Conservation (phyloP, 1,140 invertebrate species). For the Drosophila kikkawai region DNA sequence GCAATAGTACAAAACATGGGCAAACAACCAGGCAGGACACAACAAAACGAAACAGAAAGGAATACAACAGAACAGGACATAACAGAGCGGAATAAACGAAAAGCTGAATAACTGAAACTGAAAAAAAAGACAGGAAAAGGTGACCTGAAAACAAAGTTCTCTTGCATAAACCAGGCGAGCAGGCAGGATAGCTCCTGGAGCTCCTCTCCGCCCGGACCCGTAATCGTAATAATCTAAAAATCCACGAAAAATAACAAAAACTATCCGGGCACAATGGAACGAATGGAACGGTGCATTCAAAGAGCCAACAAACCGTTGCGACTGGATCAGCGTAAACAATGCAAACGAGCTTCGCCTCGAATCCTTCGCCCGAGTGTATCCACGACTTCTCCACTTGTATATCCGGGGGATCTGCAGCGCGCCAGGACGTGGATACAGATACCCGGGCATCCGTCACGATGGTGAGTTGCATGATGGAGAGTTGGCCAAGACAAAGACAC, state of each 20-base stretch:
- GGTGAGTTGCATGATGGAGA: slow-evolving; percentile 33
- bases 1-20: slow-evolving; percentile 40
- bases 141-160: slow-evolving; percentile 72
- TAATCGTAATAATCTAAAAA: slow-evolving; percentile 74
- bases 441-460: slow-evolving; percentile 44
- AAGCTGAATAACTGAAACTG: slow-evolving; percentile 21
- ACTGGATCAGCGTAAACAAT: slow-evolving; percentile 90
- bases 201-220: slow-evolving; percentile 21
- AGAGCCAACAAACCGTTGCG: slow-evolving; percentile 87
- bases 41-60: slow-evolving; percentile 15
- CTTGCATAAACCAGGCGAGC: slow-evolving; percentile 51
- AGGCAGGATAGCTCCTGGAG: slow-evolving; percentile 12
- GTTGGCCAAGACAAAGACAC: slow-evolving; percentile 21
- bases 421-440: slow-evolving; percentile 14
- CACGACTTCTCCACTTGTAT: slow-evolving; percentile 90
- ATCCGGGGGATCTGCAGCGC: slow-evolving; percentile 87
- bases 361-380: slow-evolving; percentile 91
- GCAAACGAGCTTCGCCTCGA: slow-evolving; percentile 90
- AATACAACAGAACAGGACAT: slow-evolving; percentile 7
- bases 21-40: slow-evolving; percentile 11
- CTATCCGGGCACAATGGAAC: slow-evolving; percentile 49
- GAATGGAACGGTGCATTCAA: slow-evolving; percentile 53
- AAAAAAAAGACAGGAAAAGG: slow-evolving; percentile 53
- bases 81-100: slow-evolving; percentile 35
- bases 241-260: slow-evolving; percentile 55